Conservation (phyloP, 2,888 invertebrate genomes). For the Scelioninae gen. 2 region DNA sequence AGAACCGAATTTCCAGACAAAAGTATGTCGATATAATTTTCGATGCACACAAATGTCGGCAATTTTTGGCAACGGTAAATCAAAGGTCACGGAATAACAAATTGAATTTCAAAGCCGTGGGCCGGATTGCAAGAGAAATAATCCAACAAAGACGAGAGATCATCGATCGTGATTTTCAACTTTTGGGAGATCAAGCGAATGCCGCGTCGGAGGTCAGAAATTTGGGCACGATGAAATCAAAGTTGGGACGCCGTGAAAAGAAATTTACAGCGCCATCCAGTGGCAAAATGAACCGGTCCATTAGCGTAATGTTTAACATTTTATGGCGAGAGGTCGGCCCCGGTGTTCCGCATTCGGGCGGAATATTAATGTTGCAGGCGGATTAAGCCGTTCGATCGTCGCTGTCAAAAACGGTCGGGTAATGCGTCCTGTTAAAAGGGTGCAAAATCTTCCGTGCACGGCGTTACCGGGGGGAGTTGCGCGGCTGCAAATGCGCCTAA, state of each 20-base stretch:
- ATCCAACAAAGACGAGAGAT: too few relatives aligned
- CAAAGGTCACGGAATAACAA: too few relatives aligned
- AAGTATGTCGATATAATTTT: too few relatives aligned
- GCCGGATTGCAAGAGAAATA: too few relatives aligned
- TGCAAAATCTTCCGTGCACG: constrained; percentile 48
- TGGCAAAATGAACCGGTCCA: constrained; percentile 8
- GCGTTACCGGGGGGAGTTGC: constrained; percentile 24
- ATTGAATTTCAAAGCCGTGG: too few relatives aligned
- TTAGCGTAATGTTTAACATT: constrained; percentile 24
- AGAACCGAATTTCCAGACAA: too few relatives aligned
- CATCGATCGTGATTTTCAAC: too few relatives aligned
- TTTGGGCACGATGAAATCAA: background rate
- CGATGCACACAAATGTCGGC: too few relatives aligned
- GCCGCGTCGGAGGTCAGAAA: too few relatives aligned
- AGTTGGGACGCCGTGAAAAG: background rate
- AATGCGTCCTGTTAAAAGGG: constrained; percentile 54
- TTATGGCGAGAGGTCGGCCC: constrained; percentile 23
- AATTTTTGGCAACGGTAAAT: too few relatives aligned
- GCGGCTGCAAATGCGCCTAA: constrained; percentile 49
- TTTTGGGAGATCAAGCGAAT: too few relatives aligned
- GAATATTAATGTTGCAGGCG: constrained; percentile 59
- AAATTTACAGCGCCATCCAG: background rate
- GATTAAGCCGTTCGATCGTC: constrained; percentile 58
- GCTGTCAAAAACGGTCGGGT: constrained; percentile 52
- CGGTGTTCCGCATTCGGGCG: constrained; percentile 36